A percentile compares a stretch with the other conserved stretches of the same genome.
Evolutionary conservation across 2,797 vertebrate species (phyloP).

Genomic region (Sparidentex hasta): DNA sequence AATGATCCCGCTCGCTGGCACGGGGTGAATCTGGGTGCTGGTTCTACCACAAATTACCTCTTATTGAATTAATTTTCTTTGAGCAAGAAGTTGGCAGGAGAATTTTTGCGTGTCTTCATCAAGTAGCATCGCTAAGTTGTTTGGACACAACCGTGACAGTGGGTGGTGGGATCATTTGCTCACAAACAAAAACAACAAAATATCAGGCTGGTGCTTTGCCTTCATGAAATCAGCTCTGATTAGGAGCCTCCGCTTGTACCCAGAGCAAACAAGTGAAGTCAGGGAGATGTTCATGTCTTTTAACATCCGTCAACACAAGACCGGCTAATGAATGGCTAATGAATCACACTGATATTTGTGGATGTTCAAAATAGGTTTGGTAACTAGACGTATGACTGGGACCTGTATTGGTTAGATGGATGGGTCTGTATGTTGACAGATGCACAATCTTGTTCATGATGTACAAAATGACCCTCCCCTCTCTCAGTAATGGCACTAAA

Average conservation of each 20-base stretch:
- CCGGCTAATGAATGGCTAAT: too few species aligned
- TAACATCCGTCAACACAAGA: too few species aligned
- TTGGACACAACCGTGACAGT: conserved; percentile 56
- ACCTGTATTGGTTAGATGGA: too few species aligned
- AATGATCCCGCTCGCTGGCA: conserved; percentile 64
- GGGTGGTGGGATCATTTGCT: conserved; percentile 38
- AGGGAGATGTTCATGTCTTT: too few species aligned
- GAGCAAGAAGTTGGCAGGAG: conserved; percentile 55
- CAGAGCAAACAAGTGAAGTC: too few species aligned
- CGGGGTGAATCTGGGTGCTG: conserved; percentile 52
- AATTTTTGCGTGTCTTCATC: conserved; percentile 25
- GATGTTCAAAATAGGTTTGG: too few species aligned
- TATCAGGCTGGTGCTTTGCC: conserved; percentile 9
- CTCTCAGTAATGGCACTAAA: neutral
- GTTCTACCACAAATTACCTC: conserved; percentile 67
- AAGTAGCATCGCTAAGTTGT: conserved; percentile 28
- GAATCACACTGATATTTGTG: too few species aligned
- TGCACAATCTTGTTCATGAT: neutral
- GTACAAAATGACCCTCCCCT: neutral
- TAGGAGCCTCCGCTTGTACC: neutral
- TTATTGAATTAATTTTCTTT: conserved; percentile 76
- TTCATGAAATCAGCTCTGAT: conserved; percentile 12
- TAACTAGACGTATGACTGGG: too few species aligned
- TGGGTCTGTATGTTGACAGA: conserved; percentile 7
- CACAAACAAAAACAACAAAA: conserved; percentile 29